These are phyloP conservation scores for Smittia sp. DNA, from an alignment of 2,888 invertebrate species.

Conservation along the genomic window DNA sequence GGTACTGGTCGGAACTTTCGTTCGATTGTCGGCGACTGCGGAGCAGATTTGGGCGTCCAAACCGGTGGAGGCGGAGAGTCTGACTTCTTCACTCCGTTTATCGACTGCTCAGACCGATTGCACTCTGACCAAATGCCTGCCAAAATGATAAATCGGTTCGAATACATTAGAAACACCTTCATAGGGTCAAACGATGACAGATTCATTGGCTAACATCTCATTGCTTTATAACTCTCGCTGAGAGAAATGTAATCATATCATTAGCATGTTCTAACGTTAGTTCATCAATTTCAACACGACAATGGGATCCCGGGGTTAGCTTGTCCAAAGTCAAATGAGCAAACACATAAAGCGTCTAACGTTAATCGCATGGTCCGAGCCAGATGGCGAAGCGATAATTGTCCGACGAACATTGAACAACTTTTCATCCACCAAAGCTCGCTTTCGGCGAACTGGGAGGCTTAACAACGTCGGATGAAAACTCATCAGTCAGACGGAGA, in stretches of 20 bases:
- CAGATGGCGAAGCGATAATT: neutral
- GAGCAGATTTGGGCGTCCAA: constrained; percentile 74
- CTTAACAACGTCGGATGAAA: neutral
- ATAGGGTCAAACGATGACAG: too few relatives aligned
- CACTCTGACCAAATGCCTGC: constrained; percentile 63
- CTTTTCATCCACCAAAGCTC: too few relatives aligned
- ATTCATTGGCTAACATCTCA: neutral
- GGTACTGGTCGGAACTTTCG: constrained; percentile 78
- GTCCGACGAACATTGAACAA: neutral
- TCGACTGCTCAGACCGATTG: constrained; percentile 28
- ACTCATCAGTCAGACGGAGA: constrained; percentile 3
- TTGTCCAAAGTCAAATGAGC: constrained; percentile 6
- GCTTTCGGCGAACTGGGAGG: too few relatives aligned
- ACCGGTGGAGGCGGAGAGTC: constrained; percentile 64
- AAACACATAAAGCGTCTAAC: constrained; percentile 2
- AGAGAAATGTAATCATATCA: neutral
- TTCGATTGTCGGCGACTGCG: constrained; percentile 69
- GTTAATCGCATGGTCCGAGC: neutral
- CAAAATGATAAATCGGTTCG: constrained; percentile 22
- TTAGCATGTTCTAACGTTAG: neutral
- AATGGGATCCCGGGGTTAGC: neutral
- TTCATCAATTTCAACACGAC: constrained; percentile 4
- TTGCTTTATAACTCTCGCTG: neutral
- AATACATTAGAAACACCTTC: neutral
- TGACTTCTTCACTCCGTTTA: constrained; percentile 15